Evolutionary conservation across 2,113 vertebrate species (phyloP).

Genomic region (Tychaedon coryphoeus): DNA sequence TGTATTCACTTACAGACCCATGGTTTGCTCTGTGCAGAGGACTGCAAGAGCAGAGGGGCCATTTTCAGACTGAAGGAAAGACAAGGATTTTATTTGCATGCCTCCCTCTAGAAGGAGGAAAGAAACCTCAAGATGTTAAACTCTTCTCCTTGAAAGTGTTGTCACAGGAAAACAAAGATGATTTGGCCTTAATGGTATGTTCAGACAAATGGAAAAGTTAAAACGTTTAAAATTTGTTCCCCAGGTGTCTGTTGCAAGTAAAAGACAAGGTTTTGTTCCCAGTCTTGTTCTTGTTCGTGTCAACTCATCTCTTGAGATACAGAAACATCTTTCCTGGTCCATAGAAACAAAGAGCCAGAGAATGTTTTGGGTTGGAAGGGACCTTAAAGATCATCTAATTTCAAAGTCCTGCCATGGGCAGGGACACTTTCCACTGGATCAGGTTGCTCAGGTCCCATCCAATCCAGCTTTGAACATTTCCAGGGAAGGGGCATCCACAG

Average conservation of each 20-base stretch:
- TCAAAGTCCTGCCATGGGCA: background rate
- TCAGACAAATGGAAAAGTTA: background rate
- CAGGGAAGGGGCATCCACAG: background rate
- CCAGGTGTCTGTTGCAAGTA: background rate
- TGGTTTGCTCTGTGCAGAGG: background rate
- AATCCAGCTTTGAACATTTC: background rate
- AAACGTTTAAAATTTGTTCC: background rate
- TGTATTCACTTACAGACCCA: background rate
- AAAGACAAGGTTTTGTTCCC: background rate
- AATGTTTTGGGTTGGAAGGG: background rate
- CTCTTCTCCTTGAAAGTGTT: background rate
- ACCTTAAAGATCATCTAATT: background rate
- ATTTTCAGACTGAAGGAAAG: background rate
- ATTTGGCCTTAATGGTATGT: background rate
- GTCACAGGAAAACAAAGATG: background rate
- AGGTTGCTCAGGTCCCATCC: background rate
- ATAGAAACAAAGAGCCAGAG: background rate
- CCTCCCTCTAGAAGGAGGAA: background rate
- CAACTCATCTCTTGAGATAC: background rate
- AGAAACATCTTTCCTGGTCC: background rate
- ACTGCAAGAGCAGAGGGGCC: background rate
- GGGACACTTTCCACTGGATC: background rate
- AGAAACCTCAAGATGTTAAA: background rate
- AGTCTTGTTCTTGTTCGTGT: fast-evolving
- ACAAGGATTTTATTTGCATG: background rate